Evolutionary conservation across 2,113 vertebrate genomes (phyloP).

Genomic region (Maccullochella peelii): DNA sequence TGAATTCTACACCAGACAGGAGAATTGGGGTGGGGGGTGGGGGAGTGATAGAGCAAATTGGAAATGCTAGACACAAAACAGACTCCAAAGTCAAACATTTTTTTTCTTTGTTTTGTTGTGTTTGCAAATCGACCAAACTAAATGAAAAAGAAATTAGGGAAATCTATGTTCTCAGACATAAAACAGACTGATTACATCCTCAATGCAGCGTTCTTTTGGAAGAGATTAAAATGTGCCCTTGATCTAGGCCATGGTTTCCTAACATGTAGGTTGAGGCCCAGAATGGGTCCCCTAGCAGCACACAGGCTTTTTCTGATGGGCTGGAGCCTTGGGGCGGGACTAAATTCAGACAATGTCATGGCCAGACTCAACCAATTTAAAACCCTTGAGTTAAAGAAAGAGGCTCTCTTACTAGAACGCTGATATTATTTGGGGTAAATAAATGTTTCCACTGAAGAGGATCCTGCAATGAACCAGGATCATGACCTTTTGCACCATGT

Average conservation of each 20-base stretch:
- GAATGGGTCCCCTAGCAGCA: not conserved
- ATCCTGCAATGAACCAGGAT: constrained; percentile 22
- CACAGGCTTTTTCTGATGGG: constrained; percentile 26
- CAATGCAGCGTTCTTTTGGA: constrained; percentile 13
- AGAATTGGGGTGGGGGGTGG: constrained; percentile 1
- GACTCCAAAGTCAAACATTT: constrained; percentile 43
- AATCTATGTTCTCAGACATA: constrained; percentile 43
- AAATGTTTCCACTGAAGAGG: constrained; percentile 41
- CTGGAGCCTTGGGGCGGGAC: constrained; percentile 16
- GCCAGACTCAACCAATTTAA: constrained; percentile 17
- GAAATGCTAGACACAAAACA: constrained; percentile 58
- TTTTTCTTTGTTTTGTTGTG: constrained; percentile 54
- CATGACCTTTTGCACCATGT: constrained; percentile 62
- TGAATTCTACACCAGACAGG: constrained; percentile 47
- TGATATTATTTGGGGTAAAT: constrained; percentile 13
- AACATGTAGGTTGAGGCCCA: constrained; percentile 26
- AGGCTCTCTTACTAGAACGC: not conserved
- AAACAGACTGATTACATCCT: constrained; percentile 57
- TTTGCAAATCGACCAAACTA: constrained; percentile 62
- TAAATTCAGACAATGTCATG: constrained; percentile 17
- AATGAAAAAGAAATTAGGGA: constrained; percentile 52
- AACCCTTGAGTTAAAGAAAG: constrained; percentile 6
- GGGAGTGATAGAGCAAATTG: constrained; percentile 29
- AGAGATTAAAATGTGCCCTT: constrained; percentile 41
- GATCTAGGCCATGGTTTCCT: constrained; percentile 32